Percentiles rank a stretch among this genome's conserved stretches.
phyloP scores from a whole-genome alignment of 2,888 invertebrate genomes.

The Mythimna pallens region DNA sequence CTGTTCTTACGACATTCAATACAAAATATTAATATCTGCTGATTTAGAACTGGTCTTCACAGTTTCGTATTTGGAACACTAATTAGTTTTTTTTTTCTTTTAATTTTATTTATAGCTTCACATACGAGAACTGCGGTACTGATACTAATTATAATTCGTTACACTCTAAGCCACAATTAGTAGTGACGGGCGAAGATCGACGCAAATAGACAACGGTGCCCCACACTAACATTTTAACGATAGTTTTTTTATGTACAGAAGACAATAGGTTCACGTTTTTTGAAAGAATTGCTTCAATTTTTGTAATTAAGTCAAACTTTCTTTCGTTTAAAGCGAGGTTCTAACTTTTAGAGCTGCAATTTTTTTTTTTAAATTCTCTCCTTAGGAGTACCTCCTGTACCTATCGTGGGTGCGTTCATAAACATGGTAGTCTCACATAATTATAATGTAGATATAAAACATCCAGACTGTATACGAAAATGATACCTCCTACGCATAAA shows the following conservation, averaged over 20 bases:
- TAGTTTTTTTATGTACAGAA: slow-evolving; percentile 13
- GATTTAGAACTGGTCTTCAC: slow-evolving; percentile 46
- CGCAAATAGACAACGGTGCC: slow-evolving; percentile 42
- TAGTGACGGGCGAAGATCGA: slow-evolving; percentile 32
- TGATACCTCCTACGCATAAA: no score
- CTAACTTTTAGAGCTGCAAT: background rate
- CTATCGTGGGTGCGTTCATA: no score
- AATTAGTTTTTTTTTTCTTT: slow-evolving; percentile 36
- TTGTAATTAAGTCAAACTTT: background rate
- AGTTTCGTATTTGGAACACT: slow-evolving; percentile 56
- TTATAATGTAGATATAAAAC: no score
- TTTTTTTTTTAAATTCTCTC: no score
- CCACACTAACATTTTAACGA: slow-evolving; percentile 26
- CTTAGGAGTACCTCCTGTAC: no score
- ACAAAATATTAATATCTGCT: slow-evolving; percentile 60
- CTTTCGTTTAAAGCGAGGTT: background rate
- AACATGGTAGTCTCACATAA: no score
- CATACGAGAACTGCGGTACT: slow-evolving; percentile 30
- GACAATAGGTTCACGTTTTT: slow-evolving; percentile 1
- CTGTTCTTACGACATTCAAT: slow-evolving; percentile 75
- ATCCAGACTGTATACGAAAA: no score
- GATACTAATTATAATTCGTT: slow-evolving; percentile 56
- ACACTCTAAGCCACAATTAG: slow-evolving; percentile 46
- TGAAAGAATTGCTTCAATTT: background rate
- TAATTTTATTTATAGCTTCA: slow-evolving; percentile 47